phyloP scores from a whole-genome alignment of 2,113 vertebrate species.

The Tinamus guttatus region DNA sequence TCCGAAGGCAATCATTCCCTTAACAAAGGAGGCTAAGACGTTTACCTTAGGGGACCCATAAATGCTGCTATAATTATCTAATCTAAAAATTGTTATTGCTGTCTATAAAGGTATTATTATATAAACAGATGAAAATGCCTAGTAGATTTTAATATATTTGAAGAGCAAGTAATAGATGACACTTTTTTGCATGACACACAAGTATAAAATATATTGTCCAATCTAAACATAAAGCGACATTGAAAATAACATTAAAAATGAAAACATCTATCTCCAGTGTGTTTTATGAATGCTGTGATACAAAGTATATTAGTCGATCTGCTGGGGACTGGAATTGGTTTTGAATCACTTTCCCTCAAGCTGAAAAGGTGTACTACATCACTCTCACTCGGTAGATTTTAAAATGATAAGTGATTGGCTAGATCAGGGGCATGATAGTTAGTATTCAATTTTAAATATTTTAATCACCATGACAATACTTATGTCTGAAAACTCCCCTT shows the following conservation, averaged over 20 bases:
- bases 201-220: not conserved
- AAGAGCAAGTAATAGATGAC: not conserved
- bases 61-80: not conserved
- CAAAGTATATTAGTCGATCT: not conserved
- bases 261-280: not conserved
- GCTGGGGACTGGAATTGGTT: not conserved
- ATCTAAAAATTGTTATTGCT: not conserved
- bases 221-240: not conserved
- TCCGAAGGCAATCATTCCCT: not conserved
- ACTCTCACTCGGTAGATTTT: not conserved
- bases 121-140: not conserved
- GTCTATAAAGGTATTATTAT: not conserved
- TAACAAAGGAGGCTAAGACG: not conserved
- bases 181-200: not conserved
- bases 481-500: not conserved
- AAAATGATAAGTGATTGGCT: not conserved
- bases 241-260: not conserved
- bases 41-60: not conserved
- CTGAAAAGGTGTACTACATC: rapidly evolving
- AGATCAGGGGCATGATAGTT: not conserved
- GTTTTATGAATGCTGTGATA: not conserved
- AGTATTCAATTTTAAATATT: not conserved
- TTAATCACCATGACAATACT: not conserved
- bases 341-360: rapidly evolving
- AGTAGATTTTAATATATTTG: not conserved